phyloP scores from a whole-genome alignment of 2,888 invertebrate genomes.

The Oeneis ivallda region DNA sequence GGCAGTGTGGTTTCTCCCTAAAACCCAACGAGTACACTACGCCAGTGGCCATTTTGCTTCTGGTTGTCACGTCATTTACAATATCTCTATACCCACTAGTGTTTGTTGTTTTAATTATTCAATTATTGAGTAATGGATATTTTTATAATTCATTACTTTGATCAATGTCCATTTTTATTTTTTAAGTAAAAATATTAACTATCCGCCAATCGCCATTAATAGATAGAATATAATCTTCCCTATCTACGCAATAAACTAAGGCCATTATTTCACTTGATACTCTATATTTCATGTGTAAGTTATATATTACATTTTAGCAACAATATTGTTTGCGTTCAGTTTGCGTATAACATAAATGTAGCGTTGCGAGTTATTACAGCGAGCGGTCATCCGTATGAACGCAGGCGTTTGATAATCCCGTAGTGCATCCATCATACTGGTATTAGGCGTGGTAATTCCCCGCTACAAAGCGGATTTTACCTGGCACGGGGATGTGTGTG shows the following conservation, averaged over 20 bases:
- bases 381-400: conserved; percentile 25
- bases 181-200: too few species aligned
- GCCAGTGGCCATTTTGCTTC: too few species aligned
- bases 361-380: conserved; percentile 22
- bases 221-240: too few species aligned
- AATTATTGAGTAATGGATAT: too few species aligned
- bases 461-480: conserved; percentile 21
- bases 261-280: neutral
- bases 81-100: too few species aligned
- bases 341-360: conserved; percentile 11
- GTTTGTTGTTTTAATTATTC: too few species aligned
- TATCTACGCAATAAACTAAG: neutral
- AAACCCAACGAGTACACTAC: too few species aligned
- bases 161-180: too few species aligned
- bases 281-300: neutral
- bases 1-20: too few species aligned
- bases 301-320: conserved; percentile 2
- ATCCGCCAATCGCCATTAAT: too few species aligned
- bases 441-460: conserved; percentile 25
- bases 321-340: conserved; percentile 14
- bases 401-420: conserved; percentile 31
- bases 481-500: conserved; percentile 1
- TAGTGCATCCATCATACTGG: conserved; percentile 28
- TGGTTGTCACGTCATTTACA: too few species aligned
- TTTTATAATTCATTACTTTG: too few species aligned